Evolutionary conservation across 2,797 vertebrate species (phyloP), one percentile per base, ranked within the genome.

Genomic region (Scolopax rusticola): DNA sequence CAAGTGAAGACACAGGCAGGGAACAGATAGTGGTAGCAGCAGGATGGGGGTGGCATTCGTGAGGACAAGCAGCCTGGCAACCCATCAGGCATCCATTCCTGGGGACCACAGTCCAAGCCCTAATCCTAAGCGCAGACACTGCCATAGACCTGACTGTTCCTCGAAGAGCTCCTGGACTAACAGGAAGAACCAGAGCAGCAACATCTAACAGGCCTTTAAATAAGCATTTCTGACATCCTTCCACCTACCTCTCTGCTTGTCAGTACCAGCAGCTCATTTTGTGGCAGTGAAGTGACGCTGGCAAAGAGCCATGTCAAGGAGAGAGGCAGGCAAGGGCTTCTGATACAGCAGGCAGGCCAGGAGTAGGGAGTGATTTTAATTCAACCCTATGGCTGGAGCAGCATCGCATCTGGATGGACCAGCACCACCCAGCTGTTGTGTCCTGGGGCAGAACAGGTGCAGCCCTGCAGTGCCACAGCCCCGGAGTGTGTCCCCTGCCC

Each of bases 151-250:
- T 4, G 2, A 18, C 4, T 53, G 36, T 83, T 73, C 86, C 51
- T 87, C 1, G 0, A 86, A 74, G 51, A 70, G 33, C 41, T 70
- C 41, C 74, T 65, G 67, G 36, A 63, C 33, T n/a, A 90, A 84
- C 77, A 56, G 64, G 70, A 89, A 87, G 67, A 96, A 93, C 92
- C n/a, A 89, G 84, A 87, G 80, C 67, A 80, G 75, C 56, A 82
- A 45, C 67, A 74, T 6, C 23, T 3, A 14, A 28, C 9, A 67
- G 47, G 47, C 32, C 79, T 81, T 65, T 16, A 79, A 76, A 73
- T 5, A 11, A 78, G 65, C 21, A 9, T 43, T 81, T 92, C 64
- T 91, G 71, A 90, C 47, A 76, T 4, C 12, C 21, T 28, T 38
- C n/a, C 48, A 36, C 30, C 41, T 33, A 53, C 14, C 28, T 53